These are phyloP conservation scores for Campoplex capitator DNA, from an alignment of 2,888 invertebrate genomes.

Conservation along the genomic window DNA sequence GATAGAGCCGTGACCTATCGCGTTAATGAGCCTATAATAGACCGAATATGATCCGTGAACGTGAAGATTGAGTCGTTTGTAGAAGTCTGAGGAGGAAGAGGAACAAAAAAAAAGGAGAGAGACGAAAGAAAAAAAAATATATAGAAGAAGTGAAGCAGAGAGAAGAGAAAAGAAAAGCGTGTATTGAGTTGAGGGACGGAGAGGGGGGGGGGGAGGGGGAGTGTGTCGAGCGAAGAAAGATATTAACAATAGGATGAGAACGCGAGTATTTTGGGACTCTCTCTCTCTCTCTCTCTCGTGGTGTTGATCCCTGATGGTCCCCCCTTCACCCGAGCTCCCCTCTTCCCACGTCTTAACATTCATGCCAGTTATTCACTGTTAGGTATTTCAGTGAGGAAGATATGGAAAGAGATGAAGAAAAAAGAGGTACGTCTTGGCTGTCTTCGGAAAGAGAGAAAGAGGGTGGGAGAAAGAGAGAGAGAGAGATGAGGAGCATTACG, in stretches of 20 bases:
- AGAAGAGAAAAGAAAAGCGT: slow-evolving; percentile 52
- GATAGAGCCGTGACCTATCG: slow-evolving; percentile 64
- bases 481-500: slow-evolving; percentile 77
- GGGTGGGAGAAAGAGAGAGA: slow-evolving; percentile 51
- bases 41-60: slow-evolving; percentile 68
- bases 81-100: slow-evolving; percentile 22
- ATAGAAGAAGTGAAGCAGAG: not conserved
- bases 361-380: slow-evolving; percentile 67
- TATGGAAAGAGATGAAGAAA: slow-evolving; percentile 38
- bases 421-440: slow-evolving; percentile 33
- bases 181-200: slow-evolving; percentile 1
- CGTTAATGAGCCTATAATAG: slow-evolving; percentile 75
- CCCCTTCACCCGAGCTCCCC: slow-evolving; percentile 15
- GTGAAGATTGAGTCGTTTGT: slow-evolving; percentile 54
- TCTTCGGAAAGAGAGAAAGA: slow-evolving; percentile 42
- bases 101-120: not conserved
- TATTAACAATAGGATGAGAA: slow-evolving; percentile 56
- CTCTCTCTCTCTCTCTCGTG: not conserved
- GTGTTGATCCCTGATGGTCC: slow-evolving; percentile 14
- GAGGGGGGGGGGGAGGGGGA: slow-evolving; percentile 11
- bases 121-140: not conserved
- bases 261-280: slow-evolving; percentile 13
- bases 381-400: slow-evolving; percentile 63
- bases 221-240: slow-evolving; percentile 49
- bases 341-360: slow-evolving; percentile 62